A percentile compares a stretch with the other conserved stretches of the same genome.
Conservation (phyloP, 2,797 vertebrate genomes). For the Sylvilagus floridanus region DNA sequence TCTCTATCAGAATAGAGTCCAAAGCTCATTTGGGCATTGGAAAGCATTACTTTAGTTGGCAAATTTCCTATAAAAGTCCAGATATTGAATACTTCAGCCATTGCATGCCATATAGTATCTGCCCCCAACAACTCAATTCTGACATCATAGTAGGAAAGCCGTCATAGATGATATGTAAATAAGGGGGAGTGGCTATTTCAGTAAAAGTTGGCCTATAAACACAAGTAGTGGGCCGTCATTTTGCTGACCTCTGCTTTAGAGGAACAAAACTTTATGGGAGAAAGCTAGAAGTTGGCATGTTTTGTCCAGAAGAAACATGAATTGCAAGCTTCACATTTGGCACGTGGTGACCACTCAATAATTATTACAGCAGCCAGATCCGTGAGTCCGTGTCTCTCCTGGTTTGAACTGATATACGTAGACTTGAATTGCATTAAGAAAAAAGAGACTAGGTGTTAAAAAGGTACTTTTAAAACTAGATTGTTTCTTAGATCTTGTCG, state of each 20-base stretch:
- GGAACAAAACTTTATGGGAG: constrained; percentile 18
- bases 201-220: constrained; percentile 41
- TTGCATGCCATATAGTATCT: not conserved
- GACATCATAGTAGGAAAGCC: not conserved
- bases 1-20: constrained; percentile 37
- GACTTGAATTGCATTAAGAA: not conserved
- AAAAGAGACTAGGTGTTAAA: not conserved
- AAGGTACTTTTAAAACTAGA: not conserved
- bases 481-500: not conserved
- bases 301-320: constrained; percentile 16
- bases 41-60: constrained; percentile 15
- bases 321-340: not conserved
- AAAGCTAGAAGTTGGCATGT: not conserved
- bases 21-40: not conserved
- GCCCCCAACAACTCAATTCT: not conserved
- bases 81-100: constrained; percentile 50
- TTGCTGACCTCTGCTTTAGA: constrained; percentile 9
- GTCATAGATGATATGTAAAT: constrained; percentile 30
- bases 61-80: not conserved
- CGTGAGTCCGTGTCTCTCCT: constrained; percentile 17
- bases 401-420: constrained; percentile 50
- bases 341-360: not conserved
- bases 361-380: constrained; percentile 29
- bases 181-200: constrained; percentile 15
- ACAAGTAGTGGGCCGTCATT: not conserved